Evolutionary conservation across 2,797 vertebrate genomes (phyloP), one percentile per base, ranked within the genome.

Genomic region (Chelon auratus): DNA sequence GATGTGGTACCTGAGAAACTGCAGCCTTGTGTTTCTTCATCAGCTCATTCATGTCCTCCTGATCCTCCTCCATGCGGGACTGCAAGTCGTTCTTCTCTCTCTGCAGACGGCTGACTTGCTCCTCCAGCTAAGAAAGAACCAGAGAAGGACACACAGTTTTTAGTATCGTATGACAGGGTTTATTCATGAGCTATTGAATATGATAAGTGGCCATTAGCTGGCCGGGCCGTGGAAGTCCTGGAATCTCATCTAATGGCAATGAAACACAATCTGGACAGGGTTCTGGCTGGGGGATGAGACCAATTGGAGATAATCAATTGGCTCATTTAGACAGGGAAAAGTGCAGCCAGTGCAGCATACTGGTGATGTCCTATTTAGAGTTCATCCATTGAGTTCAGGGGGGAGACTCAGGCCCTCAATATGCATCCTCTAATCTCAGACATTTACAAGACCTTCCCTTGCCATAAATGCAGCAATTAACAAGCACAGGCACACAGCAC

Each of bases 11-110:
- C 97, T 99, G 98, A 57, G 97, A 95, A 58, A 99, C 97, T 0
- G 96, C 94, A 0, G 97, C 96, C 89, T 99, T 99, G 92, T 99
- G 97, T 87, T 98, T 99, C 93, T 99, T 99, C 97, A 99, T 98
- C 88, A 99, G 92, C 81, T 99, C 98, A 0, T 99, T 99, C 95
- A 98, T 93, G 92, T 99, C 97, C 87, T 99, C 98, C 90, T 99
- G 98, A 80, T 99, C 98, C 81, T 99, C 98, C 90, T 99, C 98
- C 89, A 97, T 94, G 17, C 97, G 95, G 40, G 96, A 97, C 94
- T 99, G 97, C 80, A 98, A 89, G 84, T 99, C 97, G 0, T 99
- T 99, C 92, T 98, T 99, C 91, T 99, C 98, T 64, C 97, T 93
- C 92, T 99, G 97, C 76, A 98, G 92, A 66, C 97, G 96, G 87